Percentiles rank a stretch among this genome's conserved stretches.
Evolutionary conservation across 1,140 invertebrate genomes (phyloP).

Genomic region (Sinella curviseta): DNA sequence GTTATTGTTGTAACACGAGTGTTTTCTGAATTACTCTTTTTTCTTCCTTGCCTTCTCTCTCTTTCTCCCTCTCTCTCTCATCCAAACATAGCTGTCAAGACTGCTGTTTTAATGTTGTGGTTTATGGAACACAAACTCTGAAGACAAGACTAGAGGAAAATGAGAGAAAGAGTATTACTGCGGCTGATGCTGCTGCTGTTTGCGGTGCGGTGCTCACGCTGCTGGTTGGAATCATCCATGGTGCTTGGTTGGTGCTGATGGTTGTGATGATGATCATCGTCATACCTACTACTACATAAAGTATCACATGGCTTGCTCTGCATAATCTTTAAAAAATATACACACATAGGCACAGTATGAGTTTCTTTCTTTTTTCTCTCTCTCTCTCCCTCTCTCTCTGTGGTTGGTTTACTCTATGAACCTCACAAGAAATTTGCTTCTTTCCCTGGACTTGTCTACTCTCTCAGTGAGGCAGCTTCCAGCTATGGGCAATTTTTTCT

Average conservation of each 20-base stretch:
- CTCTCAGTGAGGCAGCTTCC: neutral
- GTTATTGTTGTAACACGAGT: constrained; percentile 8
- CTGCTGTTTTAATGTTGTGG: constrained; percentile 21
- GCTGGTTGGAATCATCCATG: neutral
- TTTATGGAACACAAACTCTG: constrained; percentile 12
- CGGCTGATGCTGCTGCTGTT: neutral
- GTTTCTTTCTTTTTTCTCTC: no score
- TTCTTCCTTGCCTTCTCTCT: neutral
- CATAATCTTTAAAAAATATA: no score
- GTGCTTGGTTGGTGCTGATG: neutral
- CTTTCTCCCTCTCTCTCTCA: neutral
- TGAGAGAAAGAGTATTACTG: neutral
- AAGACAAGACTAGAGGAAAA: neutral
- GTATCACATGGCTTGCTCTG: neutral
- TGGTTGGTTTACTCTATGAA: neutral
- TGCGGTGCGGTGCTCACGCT: neutral
- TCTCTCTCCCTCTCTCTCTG: no score
- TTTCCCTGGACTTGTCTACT: neutral
- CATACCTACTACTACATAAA: no score
- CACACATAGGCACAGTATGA: no score
- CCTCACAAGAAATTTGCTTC: constrained; percentile 11
- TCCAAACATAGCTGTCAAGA: constrained; percentile 18
- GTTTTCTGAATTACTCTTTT: constrained; percentile 1
- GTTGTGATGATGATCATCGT: no score
- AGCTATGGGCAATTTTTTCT: constrained; percentile 11